A percentile compares a stretch with the other conserved stretches of the same genome.
Conservation (phyloP, 2,797 vertebrate genomes). For the Graptemys geographica region DNA sequence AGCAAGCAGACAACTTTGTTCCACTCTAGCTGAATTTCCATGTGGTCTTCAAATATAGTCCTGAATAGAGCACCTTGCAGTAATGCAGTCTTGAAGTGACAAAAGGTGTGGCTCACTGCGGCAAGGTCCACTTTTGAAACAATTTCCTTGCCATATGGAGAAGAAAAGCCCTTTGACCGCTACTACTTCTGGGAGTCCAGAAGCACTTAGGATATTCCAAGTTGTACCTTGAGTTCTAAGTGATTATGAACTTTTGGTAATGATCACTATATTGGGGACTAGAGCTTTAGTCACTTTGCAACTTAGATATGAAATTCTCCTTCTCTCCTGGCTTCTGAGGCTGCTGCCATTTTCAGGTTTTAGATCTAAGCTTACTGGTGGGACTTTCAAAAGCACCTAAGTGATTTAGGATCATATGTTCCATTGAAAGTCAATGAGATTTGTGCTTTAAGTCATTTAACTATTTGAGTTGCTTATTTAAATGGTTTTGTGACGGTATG, state of each 20-base stretch:
- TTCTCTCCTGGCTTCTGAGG: not conserved
- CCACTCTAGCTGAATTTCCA: no score
- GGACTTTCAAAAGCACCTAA: not conserved
- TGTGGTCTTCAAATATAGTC: no score
- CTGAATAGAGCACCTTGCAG: not conserved
- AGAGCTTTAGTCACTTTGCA: not conserved
- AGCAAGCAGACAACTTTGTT: no score
- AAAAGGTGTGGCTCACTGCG: not conserved
- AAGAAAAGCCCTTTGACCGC: not conserved
- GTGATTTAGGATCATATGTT: not conserved
- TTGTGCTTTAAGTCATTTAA: not conserved
- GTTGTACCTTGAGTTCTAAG: not conserved
- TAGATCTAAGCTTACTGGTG: not conserved
- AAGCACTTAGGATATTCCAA: fast-evolving
- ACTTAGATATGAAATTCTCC: not conserved
- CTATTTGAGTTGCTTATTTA: not conserved
- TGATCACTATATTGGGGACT: not conserved
- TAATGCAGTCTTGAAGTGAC: not conserved
- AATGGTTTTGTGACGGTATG: not conserved
- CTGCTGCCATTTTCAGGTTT: not conserved
- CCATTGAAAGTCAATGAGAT: not conserved
- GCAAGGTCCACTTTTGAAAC: not conserved
- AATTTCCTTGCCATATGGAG: not conserved
- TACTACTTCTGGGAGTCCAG: not conserved
- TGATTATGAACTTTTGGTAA: not conserved